These are phyloP conservation scores for Myotis daubentonii DNA, from an alignment of 2,797 vertebrate species.

Conservation along the genomic window DNA sequence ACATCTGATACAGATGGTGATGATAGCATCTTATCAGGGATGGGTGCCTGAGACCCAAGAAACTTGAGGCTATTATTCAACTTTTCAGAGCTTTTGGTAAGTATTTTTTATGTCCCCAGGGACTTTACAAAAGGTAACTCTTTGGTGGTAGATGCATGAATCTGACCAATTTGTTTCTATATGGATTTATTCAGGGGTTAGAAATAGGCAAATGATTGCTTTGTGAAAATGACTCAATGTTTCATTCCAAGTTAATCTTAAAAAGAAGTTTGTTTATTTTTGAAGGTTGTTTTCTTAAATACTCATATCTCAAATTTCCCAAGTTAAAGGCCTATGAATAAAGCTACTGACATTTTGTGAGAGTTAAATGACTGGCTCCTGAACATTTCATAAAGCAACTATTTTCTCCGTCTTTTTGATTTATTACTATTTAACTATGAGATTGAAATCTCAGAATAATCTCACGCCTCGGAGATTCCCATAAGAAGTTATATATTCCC, in stretches of 20 bases:
- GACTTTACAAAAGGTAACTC: background rate
- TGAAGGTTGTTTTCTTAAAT: constrained; percentile 70
- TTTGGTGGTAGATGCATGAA: background rate
- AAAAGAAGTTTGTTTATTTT: constrained; percentile 73
- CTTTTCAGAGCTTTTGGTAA: background rate
- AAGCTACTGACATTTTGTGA: constrained; percentile 63
- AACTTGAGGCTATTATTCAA: background rate
- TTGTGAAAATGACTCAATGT: constrained; percentile 46
- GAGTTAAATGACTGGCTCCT: constrained; percentile 57
- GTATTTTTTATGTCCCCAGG: background rate
- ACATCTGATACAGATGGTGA: background rate
- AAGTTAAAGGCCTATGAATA: constrained; percentile 70
- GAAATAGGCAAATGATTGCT: constrained; percentile 53
- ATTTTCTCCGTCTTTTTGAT: constrained; percentile 61
- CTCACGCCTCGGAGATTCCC: constrained; percentile 67
- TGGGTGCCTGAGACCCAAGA: background rate
- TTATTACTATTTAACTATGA: constrained; percentile 69
- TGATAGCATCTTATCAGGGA: background rate
- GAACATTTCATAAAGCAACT: constrained; percentile 74
- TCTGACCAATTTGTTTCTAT: background rate
- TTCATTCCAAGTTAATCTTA: constrained; percentile 79
- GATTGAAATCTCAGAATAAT: constrained; percentile 78
- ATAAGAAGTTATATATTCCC: constrained; percentile 66
- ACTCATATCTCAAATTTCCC: constrained; percentile 68
- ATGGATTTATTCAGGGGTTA: background rate